Base-by-base conservation (phyloP, 2,888 invertebrate genomes). In the Caenorhabditis panamensis region DNA sequence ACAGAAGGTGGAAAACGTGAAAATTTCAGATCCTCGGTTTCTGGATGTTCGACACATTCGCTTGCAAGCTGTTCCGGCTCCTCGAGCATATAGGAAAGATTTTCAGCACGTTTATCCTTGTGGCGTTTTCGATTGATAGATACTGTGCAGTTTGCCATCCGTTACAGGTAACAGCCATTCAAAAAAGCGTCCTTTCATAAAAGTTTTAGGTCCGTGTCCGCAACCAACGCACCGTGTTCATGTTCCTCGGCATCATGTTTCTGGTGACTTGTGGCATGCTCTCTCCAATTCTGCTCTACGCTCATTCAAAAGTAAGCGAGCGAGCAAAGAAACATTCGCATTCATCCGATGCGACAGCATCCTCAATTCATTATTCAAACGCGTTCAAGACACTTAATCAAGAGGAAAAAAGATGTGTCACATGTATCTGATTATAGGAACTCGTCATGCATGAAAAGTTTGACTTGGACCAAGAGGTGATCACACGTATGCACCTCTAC, bases 51-150 rank as follows among this genome's bases (percentile, higher is more conserved):
- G 90, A 89, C 28, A 89, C 90, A 0, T 86, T 85, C 49, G 86
- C 86, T n/a, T 90, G 90, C 83, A 91, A 91, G 67, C 53, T 90
- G 20, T 91, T 90, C 92, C 85, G 89, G 22, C 82, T 89, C 16
- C 54, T 91, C 49, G 90, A 90, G 66, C 89, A 89, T 64, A 89
- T 89, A 18, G 89, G 89, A n/a, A 81, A 87, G 49, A 82, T 87
- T 31, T 79, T 76, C 81, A 86, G 86, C 44, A 87, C 86, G 9
- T 87, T 87, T 68, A 84, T 87, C 13, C 82, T 87, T 5, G 86
- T 86, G 3, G 86, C 85, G 22, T 85, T 87, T 68, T 76, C 76
- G 1, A 79, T 86, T 20, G 87, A 87, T 59, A 80, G 87, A 31
- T 86, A 86, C 64, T 78, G 82, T 26, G 86, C 87, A 9, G 86